phyloP scores from a whole-genome alignment of 2,113 vertebrate genomes.

The Emydura subglobosa region DNA sequence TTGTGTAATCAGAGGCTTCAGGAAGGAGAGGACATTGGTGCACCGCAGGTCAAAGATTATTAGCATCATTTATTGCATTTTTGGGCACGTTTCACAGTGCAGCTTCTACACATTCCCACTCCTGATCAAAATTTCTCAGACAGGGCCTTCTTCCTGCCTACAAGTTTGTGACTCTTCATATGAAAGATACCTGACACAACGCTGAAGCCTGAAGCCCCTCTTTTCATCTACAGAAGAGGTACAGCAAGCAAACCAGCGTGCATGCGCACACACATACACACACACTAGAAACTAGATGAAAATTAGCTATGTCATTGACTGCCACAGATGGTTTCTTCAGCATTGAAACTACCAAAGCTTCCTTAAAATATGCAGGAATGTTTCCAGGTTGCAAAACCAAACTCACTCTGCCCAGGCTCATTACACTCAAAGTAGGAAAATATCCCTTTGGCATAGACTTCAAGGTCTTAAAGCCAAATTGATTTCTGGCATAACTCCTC shows the following conservation, averaged over 20 bases:
- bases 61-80: not conserved
- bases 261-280: not conserved
- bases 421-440: conserved; percentile 57
- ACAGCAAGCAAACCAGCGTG: not conserved
- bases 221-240: conserved; percentile 55
- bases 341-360: not conserved
- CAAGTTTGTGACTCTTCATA: not conserved
- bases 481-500: conserved; percentile 45
- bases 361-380: conserved; percentile 43
- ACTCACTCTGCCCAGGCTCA: conserved; percentile 41
- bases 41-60: not conserved
- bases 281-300: not conserved
- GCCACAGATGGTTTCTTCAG: conserved; percentile 24
- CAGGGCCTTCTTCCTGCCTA: not conserved
- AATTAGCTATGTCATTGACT: not conserved
- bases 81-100: not conserved
- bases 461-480: conserved; percentile 24
- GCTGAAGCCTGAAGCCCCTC: not conserved
- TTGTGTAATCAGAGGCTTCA: not conserved
- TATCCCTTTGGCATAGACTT: conserved; percentile 25
- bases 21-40: not conserved
- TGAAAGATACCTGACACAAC: not conserved
- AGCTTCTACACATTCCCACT: not conserved
- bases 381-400: conserved; percentile 36
- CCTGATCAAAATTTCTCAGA: not conserved